Conservation (phyloP, 2,113 vertebrate species). For the Otolemur garnettii region DNA sequence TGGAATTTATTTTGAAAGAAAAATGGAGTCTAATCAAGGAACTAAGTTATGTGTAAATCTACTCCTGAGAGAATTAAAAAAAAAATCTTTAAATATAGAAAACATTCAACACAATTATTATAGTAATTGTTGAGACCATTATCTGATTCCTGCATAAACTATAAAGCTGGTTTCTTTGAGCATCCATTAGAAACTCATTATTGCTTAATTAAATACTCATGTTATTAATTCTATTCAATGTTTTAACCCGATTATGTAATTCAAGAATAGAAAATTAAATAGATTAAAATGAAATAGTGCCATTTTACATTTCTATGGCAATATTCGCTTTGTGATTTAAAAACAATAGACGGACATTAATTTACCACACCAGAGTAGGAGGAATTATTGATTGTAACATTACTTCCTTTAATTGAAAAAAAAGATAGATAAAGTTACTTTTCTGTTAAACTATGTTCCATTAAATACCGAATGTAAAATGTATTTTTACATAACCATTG, state of each 20-base stretch:
- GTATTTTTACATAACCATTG: background rate
- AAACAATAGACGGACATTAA: slow-evolving; percentile 80
- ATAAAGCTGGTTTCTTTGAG: slow-evolving; percentile 75
- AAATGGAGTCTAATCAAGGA: slow-evolving; percentile 53
- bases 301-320: slow-evolving; percentile 79
- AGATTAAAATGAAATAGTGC: slow-evolving; percentile 80
- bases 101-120: slow-evolving; percentile 76
- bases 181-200: slow-evolving; percentile 83
- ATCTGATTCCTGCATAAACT: slow-evolving; percentile 81
- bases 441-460: slow-evolving; percentile 49
- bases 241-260: slow-evolving; percentile 82
- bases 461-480: background rate
- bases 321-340: slow-evolving; percentile 79
- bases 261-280: slow-evolving; percentile 80
- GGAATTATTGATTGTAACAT: slow-evolving; percentile 73
- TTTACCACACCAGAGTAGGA: slow-evolving; percentile 63
- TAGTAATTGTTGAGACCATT: slow-evolving; percentile 76
- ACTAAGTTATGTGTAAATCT: slow-evolving; percentile 65
- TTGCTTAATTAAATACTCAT: slow-evolving; percentile 84
- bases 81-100: slow-evolving; percentile 76
- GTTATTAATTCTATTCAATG: slow-evolving; percentile 83
- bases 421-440: slow-evolving; percentile 76
- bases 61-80: slow-evolving; percentile 64
- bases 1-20: slow-evolving; percentile 41
- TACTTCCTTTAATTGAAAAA: slow-evolving; percentile 72